phyloP scores from a whole-genome alignment of 2,797 vertebrate genomes.

The Characodon lateralis region DNA sequence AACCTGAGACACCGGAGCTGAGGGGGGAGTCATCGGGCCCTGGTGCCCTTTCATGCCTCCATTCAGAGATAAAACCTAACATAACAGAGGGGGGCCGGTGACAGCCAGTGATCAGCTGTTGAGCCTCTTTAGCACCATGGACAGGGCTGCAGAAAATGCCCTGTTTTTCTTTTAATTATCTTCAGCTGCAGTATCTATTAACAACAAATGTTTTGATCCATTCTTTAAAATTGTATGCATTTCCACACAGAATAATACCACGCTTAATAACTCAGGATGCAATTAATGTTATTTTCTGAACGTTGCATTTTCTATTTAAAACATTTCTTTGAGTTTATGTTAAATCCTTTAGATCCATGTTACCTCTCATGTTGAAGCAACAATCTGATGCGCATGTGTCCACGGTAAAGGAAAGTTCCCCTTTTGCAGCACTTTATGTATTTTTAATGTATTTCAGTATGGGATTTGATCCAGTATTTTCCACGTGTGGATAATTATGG shows the following conservation, averaged over 20 bases:
- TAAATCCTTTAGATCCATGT: neutral
- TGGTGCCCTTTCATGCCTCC: constrained; percentile 9
- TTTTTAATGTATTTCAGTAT: neutral
- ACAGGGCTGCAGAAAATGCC: constrained; percentile 56
- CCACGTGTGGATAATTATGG: neutral
- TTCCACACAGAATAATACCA: neutral
- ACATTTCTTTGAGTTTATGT: neutral
- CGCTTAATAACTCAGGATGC: neutral
- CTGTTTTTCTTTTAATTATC: neutral
- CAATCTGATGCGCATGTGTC: too few species aligned
- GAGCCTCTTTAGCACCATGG: constrained; percentile 75
- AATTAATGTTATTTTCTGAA: neutral
- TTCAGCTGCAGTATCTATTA: neutral
- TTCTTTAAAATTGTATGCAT: neutral
- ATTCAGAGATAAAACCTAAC: constrained; percentile 1
- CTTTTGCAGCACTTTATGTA: neutral
- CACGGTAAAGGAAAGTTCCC: too few species aligned
- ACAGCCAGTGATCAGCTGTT: neutral
- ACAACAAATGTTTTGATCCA: neutral
- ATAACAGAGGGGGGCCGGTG: neutral
- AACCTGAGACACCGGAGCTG: constrained; percentile 51
- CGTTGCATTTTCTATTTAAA: neutral
- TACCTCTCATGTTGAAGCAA: too few species aligned
- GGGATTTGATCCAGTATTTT: neutral
- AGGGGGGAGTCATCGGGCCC: constrained; percentile 13